Conservation (phyloP, 1,140 invertebrate genomes). For the Calycopis cecrops region DNA sequence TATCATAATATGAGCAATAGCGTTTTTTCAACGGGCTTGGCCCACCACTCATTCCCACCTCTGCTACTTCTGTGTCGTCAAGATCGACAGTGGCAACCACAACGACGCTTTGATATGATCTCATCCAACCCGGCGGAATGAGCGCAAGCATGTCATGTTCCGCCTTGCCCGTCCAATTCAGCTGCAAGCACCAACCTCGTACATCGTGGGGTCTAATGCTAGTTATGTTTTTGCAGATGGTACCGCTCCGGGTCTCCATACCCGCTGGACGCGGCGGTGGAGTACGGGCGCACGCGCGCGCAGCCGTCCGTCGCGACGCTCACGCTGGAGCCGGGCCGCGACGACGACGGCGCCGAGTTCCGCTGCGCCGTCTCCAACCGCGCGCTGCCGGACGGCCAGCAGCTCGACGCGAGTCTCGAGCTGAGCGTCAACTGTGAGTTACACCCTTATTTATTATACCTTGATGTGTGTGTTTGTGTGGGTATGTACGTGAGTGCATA, state of each 20-base stretch:
- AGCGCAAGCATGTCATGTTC: too few species aligned
- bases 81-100: too few species aligned
- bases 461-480: too few species aligned
- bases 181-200: too few species aligned
- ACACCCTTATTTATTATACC: constrained; percentile 19
- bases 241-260: constrained; percentile 80
- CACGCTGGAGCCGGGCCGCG: constrained; percentile 82
- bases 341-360: constrained; percentile 89
- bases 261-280: constrained; percentile 80
- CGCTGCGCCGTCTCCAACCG: constrained; percentile 91
- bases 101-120: too few species aligned
- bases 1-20: too few species aligned
- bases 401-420: constrained; percentile 85
- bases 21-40: too few species aligned
- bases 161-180: too few species aligned
- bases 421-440: constrained; percentile 94
- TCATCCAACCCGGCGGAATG: too few species aligned
- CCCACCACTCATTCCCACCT: too few species aligned
- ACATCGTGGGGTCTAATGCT: background rate
- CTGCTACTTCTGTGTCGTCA: too few species aligned
- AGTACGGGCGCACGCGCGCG: constrained; percentile 80
- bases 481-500: too few species aligned
- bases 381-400: constrained; percentile 86
- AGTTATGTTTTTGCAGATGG: constrained; percentile 74
- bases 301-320: constrained; percentile 85